phyloP scores from a whole-genome alignment of 2,113 vertebrate species.

The Macroglossus sobrinus region DNA sequence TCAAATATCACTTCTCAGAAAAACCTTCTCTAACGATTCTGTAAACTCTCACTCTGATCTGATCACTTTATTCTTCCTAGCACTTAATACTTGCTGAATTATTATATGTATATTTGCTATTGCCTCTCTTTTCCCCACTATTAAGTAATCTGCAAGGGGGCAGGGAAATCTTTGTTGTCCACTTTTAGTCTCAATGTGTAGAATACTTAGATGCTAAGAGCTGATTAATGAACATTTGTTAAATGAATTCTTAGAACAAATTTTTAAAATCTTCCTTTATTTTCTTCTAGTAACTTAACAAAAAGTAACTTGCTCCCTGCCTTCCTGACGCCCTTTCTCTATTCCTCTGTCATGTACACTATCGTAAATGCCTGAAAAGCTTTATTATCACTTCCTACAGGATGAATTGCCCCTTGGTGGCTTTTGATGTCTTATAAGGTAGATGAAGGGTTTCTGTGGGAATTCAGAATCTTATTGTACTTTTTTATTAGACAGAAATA shows the following conservation, averaged over 20 bases:
- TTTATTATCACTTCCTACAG: not conserved
- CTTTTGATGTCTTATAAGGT: constrained; percentile 48
- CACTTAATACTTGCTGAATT: not conserved
- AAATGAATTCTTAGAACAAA: not conserved
- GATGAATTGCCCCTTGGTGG: constrained; percentile 35
- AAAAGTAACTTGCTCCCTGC: not conserved
- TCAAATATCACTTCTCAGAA: not conserved
- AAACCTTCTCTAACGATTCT: not conserved
- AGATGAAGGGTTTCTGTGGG: constrained; percentile 60
- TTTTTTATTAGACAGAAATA: constrained; percentile 71
- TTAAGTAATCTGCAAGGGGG: not conserved
- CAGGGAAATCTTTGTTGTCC: not conserved
- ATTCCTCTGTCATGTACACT: accelerated
- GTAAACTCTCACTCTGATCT: not conserved
- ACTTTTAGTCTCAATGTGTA: not conserved
- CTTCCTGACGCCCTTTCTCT: not conserved
- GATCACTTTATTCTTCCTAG: not conserved
- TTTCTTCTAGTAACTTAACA: constrained; percentile 6
- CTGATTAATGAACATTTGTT: not conserved
- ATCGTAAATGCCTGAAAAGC: not conserved
- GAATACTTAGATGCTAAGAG: not conserved
- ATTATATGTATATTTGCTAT: not conserved
- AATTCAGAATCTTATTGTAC: constrained; percentile 66
- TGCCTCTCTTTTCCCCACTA: not conserved
- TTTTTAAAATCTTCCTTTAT: not conserved